Base-by-base conservation (phyloP, 2,113 vertebrate species). In the Mus spicilegus region DNA sequence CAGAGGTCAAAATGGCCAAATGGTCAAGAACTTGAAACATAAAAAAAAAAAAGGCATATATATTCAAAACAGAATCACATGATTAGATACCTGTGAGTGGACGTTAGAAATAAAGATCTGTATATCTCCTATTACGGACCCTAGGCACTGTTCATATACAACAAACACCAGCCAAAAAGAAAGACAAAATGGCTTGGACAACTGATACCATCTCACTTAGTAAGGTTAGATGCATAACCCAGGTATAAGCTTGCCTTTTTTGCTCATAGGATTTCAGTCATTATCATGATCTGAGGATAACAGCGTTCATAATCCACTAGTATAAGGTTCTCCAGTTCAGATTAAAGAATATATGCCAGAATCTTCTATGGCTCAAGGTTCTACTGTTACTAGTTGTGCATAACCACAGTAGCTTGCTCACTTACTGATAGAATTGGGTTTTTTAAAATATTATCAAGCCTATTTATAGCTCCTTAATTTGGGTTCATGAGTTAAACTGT, bases 161-260 rank as follows among this genome's bases (percentile, higher is more conserved):
- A 93, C n/a, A 92, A n/a, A 90, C 56, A 58, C 22, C 76, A 84
- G 58, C 7, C 70, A 97, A 84, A 75, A 6, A 90, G 80, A 5
- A 1, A 90, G 75, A 89, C n/a, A 91, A 85, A 92, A 81, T 54
- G 51, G n/a, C 42, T 54, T 46, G n/a, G 65, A 51, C 6, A 70
- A 36, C 42, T 80, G 36, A 69, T n/a, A 70, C 58, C 17, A 61
- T 7, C 42, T 89, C 36, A 1, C 56, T 77, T 63, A 10, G 6
- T 58, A n/a, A 76, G 30, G 63, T 22, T 72, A 87, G 19, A 86
- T 63, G 36, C n/a, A 70, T 36, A 49, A 2, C 82, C 11, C 11
- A 80, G 42, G 26, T 36, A 51, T 9, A 16, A 26, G 26, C 72
- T 84, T 90, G 85, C 54, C 70, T 90, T 89, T 95, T 39, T 90